Conservation (phyloP, 1,140 invertebrate genomes). For the Venustaconcha ellipsiformis region DNA sequence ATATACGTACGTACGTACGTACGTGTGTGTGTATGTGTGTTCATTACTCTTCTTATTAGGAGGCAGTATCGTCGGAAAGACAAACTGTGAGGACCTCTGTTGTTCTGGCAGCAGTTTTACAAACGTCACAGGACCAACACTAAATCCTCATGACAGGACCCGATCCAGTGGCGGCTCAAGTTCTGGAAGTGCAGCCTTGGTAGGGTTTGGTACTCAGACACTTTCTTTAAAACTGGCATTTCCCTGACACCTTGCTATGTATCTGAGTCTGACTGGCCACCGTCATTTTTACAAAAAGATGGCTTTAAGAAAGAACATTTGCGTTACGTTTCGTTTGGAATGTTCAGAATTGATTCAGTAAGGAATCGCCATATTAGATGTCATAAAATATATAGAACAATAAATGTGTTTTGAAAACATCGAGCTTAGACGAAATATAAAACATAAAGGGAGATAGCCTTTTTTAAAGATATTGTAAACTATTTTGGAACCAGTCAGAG, state of each 20-base stretch:
- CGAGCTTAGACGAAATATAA: too few relatives aligned
- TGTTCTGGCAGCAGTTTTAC: slow-evolving; percentile 26
- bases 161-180: slow-evolving; percentile 30
- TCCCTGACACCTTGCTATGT: not conserved
- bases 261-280: not conserved
- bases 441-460: too few relatives aligned
- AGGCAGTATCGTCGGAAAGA: slow-evolving; percentile 32
- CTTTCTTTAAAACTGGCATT: not conserved
- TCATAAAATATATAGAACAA: too few relatives aligned
- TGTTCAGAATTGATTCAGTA: not conserved
- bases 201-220: slow-evolving; percentile 12
- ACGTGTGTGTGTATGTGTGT: too few relatives aligned
- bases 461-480: too few relatives aligned
- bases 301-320: not conserved
- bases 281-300: not conserved
- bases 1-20: too few relatives aligned
- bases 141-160: slow-evolving; percentile 19
- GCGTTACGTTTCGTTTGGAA: not conserved
- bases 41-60: slow-evolving; percentile 11
- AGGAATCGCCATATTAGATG: not conserved
- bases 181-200: slow-evolving; percentile 35
- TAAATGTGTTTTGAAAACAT: too few relatives aligned
- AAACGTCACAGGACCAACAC: slow-evolving; percentile 13
- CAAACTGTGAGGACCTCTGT: slow-evolving; percentile 32
- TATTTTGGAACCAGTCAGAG: too few relatives aligned